Percentiles rank a stretch among this genome's conserved stretches.
Evolutionary conservation across 1,140 invertebrate species (phyloP).

Genomic region (Dolichoris vasculosae): DNA sequence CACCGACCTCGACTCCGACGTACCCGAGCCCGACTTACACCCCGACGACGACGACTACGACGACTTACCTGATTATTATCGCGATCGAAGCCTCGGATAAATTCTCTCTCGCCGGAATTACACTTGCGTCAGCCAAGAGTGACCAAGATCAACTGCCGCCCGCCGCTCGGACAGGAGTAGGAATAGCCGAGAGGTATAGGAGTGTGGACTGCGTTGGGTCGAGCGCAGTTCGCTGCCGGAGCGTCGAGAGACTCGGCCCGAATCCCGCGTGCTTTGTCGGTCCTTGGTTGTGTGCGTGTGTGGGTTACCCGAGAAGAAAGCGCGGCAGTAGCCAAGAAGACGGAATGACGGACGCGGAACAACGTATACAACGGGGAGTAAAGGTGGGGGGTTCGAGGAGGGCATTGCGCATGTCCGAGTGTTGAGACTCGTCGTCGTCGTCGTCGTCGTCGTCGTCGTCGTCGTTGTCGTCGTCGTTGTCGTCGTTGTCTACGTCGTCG

Average conservation of each 20-base stretch:
- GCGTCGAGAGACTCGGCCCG: not conserved
- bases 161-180: slow-evolving; percentile 7
- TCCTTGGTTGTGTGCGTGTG: not conserved
- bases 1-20: not conserved
- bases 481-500: too few species aligned
- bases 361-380: not conserved
- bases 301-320: not conserved
- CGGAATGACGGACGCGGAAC: not conserved
- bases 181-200: not conserved
- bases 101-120: not conserved
- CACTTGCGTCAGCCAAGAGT: slow-evolving; percentile 38
- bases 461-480: too few species aligned
- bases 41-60: too few species aligned
- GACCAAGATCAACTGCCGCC: slow-evolving; percentile 46
- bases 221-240: not conserved
- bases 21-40: not conserved
- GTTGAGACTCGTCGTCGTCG: too few species aligned
- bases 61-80: slow-evolving; percentile 17
- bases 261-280: slow-evolving; percentile 5
- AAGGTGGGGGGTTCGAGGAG: not conserved
- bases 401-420: not conserved
- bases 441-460: too few species aligned
- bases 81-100: not conserved
- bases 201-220: not conserved
- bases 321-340: slow-evolving; percentile 1